Conservation (phyloP, 2,888 invertebrate genomes). For the Temnothorax unifasciatus region DNA sequence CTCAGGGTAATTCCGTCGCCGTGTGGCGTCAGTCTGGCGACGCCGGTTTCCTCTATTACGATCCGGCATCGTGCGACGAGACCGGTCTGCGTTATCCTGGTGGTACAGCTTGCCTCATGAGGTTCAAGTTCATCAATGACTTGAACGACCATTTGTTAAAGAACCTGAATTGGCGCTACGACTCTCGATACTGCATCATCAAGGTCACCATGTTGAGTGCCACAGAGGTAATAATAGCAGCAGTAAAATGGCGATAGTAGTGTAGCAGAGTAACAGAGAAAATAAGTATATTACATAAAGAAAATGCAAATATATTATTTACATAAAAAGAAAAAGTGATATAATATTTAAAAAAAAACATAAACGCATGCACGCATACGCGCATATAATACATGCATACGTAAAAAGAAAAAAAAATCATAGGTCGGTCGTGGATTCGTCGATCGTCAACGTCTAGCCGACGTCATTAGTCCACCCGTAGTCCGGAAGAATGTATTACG, state of each 20-base stretch:
- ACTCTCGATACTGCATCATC: conserved; percentile 81
- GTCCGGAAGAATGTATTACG: conserved; percentile 72
- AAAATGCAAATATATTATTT: neutral
- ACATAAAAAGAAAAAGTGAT: neutral
- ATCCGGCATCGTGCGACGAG: conserved; percentile 88
- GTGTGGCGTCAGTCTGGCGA: conserved; percentile 87
- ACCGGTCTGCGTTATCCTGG: conserved; percentile 84
- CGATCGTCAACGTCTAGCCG: conserved; percentile 48
- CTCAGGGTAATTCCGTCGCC: conserved; percentile 87
- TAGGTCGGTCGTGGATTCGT: conserved; percentile 72
- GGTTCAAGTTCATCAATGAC: conserved; percentile 75
- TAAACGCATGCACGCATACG: neutral
- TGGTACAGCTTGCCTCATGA: conserved; percentile 79
- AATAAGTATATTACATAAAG: neutral
- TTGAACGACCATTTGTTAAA: conserved; percentile 74
- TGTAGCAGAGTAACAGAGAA: neutral
- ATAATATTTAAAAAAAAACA: neutral
- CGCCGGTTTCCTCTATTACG: conserved; percentile 87
- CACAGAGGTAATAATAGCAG: conserved; percentile 48
- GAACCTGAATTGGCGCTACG: conserved; percentile 75
- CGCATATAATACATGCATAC: neutral
- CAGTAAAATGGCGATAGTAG: neutral
- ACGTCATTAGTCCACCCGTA: conserved; percentile 43
- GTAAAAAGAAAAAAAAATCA: neutral
- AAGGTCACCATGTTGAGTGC: conserved; percentile 76